A percentile compares a stretch with the other conserved stretches of the same genome.
These are phyloP conservation scores for Tor tambroides DNA, from an alignment of 2,113 vertebrate genomes.

Conservation along the genomic window DNA sequence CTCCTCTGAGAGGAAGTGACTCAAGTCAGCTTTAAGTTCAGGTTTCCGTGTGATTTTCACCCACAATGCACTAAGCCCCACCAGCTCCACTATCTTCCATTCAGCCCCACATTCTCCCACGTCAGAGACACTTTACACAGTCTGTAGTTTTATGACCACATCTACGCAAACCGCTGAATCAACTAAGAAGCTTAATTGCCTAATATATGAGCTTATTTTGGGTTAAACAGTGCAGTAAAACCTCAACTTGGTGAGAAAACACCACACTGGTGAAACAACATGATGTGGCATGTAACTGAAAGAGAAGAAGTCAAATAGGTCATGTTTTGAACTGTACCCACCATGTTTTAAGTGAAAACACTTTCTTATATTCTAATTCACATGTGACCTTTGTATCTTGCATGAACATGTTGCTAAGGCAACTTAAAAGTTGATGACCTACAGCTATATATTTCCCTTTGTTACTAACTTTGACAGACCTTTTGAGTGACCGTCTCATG, in stretches of 20 bases:
- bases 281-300: not conserved
- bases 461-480: constrained; percentile 5
- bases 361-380: constrained; percentile 13
- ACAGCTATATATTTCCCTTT: constrained; percentile 24
- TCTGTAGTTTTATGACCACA: not conserved
- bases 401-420: constrained; percentile 10
- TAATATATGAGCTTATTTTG: constrained; percentile 3
- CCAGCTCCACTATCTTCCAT: constrained; percentile 48
- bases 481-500: constrained; percentile 25
- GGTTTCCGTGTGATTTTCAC: constrained; percentile 68
- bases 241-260: not conserved
- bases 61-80: constrained; percentile 62
- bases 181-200: not conserved
- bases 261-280: not conserved
- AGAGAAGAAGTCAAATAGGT: not conserved
- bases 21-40: constrained; percentile 68
- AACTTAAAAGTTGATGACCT: constrained; percentile 18
- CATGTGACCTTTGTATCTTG: constrained; percentile 16
- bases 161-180: constrained; percentile 3
- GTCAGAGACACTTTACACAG: constrained; percentile 54
- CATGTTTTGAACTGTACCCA: not conserved
- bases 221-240: constrained; percentile 1
- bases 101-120: constrained; percentile 43
- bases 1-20: constrained; percentile 76
- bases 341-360: too few relatives aligned